A percentile compares a stretch with the other conserved stretches of the same genome.
phyloP scores from a whole-genome alignment of 2,888 invertebrate species.

The Lydus trimaculatus region DNA sequence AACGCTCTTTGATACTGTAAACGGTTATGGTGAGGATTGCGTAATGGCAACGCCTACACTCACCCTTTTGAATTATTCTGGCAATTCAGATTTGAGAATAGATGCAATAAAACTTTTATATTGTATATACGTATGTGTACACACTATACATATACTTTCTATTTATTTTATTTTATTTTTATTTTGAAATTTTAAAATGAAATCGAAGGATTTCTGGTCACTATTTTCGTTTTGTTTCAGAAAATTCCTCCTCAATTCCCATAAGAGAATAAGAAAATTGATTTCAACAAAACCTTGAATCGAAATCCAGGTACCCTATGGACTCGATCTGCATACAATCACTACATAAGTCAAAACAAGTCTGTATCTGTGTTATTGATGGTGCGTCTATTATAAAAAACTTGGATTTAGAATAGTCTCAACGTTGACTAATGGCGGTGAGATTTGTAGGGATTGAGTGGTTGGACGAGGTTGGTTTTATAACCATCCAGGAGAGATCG shows the following conservation, averaged over 20 bases:
- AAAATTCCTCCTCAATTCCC: neutral
- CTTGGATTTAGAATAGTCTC: neutral
- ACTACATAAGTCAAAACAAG: slow-evolving; percentile 7
- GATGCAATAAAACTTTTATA: neutral
- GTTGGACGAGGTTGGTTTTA: slow-evolving; percentile 19
- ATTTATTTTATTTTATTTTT: neutral
- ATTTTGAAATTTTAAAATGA: neutral
- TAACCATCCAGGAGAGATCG: slow-evolving; percentile 15
- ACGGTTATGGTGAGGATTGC: slow-evolving; percentile 8
- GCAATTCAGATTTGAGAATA: neutral
- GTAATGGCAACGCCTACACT: slow-evolving; percentile 6
- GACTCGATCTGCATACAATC: slow-evolving; percentile 11
- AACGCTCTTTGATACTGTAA: slow-evolving; percentile 13
- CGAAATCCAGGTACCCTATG: slow-evolving; percentile 5
- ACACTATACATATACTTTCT: too few species aligned
- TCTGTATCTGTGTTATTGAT: neutral
- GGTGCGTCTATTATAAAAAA: slow-evolving; percentile 4
- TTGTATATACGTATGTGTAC: too few species aligned
- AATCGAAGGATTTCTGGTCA: neutral
- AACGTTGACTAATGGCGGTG: slow-evolving; percentile 9
- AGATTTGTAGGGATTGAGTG: slow-evolving; percentile 11
- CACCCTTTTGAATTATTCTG: slow-evolving; percentile 6
- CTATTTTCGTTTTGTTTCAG: neutral
- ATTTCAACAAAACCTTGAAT: neutral
- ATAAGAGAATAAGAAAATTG: neutral